Percentiles rank a stretch among this genome's conserved stretches.
phyloP scores from a whole-genome alignment of 2,113 vertebrate genomes.

The Cervus canadensis region DNA sequence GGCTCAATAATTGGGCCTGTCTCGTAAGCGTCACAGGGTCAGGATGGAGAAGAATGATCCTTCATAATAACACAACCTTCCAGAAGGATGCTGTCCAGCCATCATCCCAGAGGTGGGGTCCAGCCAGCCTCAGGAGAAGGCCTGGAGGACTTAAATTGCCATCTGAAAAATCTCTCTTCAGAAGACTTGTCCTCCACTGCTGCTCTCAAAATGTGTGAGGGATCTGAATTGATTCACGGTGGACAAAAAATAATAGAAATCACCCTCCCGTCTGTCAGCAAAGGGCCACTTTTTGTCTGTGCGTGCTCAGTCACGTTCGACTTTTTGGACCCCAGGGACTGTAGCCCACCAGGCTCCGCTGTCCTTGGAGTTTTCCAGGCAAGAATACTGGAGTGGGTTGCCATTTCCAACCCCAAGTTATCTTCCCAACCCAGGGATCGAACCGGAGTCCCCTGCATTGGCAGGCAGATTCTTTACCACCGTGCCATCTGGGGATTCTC shows the following conservation, averaged over 20 bases:
- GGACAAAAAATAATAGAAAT: background rate
- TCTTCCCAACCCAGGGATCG: background rate
- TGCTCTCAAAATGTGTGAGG: background rate
- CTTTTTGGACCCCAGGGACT: background rate
- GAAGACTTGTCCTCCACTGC: background rate
- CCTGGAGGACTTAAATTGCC: background rate
- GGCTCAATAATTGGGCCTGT: constrained; percentile 9
- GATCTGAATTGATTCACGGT: background rate
- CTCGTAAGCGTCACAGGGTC: background rate
- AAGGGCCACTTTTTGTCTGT: background rate
- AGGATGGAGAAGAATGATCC: background rate
- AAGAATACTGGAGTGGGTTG: background rate
- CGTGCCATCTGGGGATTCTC: background rate
- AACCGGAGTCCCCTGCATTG: background rate
- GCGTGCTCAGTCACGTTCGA: background rate
- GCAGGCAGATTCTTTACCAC: background rate
- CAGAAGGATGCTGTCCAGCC: background rate
- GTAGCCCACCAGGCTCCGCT: background rate
- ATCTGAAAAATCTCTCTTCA: background rate
- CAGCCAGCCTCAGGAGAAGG: too few relatives aligned
- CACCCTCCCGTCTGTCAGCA: background rate
- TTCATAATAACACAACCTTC: background rate
- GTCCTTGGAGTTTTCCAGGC: background rate
- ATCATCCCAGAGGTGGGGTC: too few relatives aligned
- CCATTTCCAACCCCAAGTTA: background rate